Evolutionary conservation across 2,797 vertebrate genomes (phyloP).

Genomic region (Trichosurus vulpecula): DNA sequence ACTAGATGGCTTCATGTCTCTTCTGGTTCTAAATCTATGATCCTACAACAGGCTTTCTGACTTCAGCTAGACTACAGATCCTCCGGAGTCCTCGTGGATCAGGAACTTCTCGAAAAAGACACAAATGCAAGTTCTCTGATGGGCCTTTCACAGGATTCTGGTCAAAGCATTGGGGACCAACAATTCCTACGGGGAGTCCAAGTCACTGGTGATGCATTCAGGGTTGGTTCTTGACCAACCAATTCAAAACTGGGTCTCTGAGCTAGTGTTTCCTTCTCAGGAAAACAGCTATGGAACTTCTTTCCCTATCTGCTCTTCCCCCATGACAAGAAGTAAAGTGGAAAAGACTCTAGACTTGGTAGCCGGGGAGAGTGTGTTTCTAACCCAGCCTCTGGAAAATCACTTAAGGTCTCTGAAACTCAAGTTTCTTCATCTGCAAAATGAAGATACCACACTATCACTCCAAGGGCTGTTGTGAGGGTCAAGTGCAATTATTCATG

Average conservation of each 20-base stretch:
- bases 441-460: background rate
- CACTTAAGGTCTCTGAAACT: background rate
- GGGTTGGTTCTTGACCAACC: background rate
- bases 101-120: background rate
- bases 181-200: background rate
- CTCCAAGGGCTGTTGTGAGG: background rate
- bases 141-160: background rate
- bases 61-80: background rate
- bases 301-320: background rate
- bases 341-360: background rate
- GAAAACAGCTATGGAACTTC: background rate
- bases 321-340: background rate
- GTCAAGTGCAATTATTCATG: background rate
- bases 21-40: background rate
- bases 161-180: background rate
- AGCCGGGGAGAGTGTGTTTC: background rate
- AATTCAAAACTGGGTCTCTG: background rate
- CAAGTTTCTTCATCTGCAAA: background rate
- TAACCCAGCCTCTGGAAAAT: background rate
- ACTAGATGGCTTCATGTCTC: too few species aligned
- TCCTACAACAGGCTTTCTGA: background rate
- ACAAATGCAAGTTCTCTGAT: background rate
- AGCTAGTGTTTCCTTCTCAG: background rate
- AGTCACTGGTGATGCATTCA: background rate
- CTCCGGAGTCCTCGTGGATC: background rate